Evolutionary conservation across 2,888 invertebrate genomes (phyloP).

Genomic region (Tigriopus californicus): DNA sequence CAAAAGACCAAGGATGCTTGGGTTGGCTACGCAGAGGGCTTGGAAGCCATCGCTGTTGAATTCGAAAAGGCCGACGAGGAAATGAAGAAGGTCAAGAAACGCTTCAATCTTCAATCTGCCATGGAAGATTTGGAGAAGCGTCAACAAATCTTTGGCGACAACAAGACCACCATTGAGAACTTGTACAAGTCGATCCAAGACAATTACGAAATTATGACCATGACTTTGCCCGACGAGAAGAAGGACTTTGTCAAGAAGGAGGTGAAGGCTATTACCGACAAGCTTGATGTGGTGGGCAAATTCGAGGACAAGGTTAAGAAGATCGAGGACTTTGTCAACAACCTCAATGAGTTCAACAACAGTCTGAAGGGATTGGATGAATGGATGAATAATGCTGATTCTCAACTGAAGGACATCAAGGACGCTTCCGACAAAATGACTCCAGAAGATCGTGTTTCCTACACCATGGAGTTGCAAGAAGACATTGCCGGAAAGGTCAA

Average conservation of each 20-base stretch:
- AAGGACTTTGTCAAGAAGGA: conserved; percentile 20
- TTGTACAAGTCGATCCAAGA: conserved; percentile 17
- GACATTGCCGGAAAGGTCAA: conserved; percentile 16
- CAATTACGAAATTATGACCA: conserved; percentile 17
- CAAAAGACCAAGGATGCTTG: conserved; percentile 15
- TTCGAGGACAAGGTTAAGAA: conserved; percentile 19
- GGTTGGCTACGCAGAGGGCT: conserved; percentile 12
- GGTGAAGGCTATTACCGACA: conserved; percentile 19
- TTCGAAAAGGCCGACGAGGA: conserved; percentile 16
- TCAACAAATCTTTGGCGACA: conserved; percentile 20
- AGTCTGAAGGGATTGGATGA: conserved; percentile 17
- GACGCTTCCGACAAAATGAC: conserved; percentile 18
- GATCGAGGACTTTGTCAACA: conserved; percentile 18
- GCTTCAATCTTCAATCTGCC: conserved; percentile 15
- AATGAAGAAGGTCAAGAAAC: conserved; percentile 16
- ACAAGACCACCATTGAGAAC: conserved; percentile 17
- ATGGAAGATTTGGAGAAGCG: conserved; percentile 20
- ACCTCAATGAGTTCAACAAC: conserved; percentile 18
- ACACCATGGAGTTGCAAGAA: conserved; percentile 20
- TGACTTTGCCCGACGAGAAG: conserved; percentile 19
- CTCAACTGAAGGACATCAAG: conserved; percentile 19
- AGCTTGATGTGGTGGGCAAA: conserved; percentile 18
- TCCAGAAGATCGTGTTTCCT: conserved; percentile 20
- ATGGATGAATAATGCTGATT: conserved; percentile 19
- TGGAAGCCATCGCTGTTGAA: conserved; percentile 9